Percentiles rank a stretch among this genome's conserved stretches.
Conservation (phyloP, 2,888 invertebrate genomes). For the Caenorhabditis sulstoni region DNA sequence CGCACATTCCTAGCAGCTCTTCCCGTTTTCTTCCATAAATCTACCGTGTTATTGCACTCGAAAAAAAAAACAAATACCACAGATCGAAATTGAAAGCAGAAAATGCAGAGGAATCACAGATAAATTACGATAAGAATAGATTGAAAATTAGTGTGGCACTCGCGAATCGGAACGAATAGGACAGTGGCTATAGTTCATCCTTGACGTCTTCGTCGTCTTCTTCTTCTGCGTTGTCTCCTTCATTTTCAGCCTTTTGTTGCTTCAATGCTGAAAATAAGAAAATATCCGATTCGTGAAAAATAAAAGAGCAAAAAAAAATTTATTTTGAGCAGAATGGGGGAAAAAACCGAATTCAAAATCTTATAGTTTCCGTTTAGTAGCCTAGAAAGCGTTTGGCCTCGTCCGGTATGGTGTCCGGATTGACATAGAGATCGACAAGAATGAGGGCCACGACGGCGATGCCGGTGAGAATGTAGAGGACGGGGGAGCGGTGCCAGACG, state of each 20-base stretch:
- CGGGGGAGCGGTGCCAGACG: slow-evolving; percentile 65
- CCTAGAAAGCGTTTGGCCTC: slow-evolving; percentile 59
- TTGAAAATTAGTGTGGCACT: background rate
- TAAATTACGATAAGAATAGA: slow-evolving; percentile 3
- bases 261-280: slow-evolving; percentile 44
- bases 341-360: slow-evolving; percentile 4
- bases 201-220: slow-evolving; percentile 37
- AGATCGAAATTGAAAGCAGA: slow-evolving; percentile 38
- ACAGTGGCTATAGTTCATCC: slow-evolving; percentile 31
- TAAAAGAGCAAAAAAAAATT: slow-evolving; percentile 15
- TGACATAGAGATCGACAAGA: slow-evolving; percentile 71
- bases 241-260: slow-evolving; percentile 24
- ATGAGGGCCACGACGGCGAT: slow-evolving; percentile 63
- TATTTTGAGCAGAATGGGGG: slow-evolving; percentile 48
- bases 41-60: slow-evolving; percentile 37
- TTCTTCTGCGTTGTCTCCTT: slow-evolving; percentile 25
- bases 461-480: slow-evolving; percentile 63
- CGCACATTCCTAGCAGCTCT: slow-evolving; percentile 31
- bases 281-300: background rate
- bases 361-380: slow-evolving; percentile 18
- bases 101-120: slow-evolving; percentile 29
- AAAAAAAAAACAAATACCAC: slow-evolving; percentile 28
- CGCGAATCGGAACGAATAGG: background rate
- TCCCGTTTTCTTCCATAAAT: slow-evolving; percentile 28
- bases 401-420: slow-evolving; percentile 65